Evolutionary conservation across 2,797 vertebrate species (phyloP), one percentile per base, ranked within the genome.

Genomic region (Clarias pachynema): DNA sequence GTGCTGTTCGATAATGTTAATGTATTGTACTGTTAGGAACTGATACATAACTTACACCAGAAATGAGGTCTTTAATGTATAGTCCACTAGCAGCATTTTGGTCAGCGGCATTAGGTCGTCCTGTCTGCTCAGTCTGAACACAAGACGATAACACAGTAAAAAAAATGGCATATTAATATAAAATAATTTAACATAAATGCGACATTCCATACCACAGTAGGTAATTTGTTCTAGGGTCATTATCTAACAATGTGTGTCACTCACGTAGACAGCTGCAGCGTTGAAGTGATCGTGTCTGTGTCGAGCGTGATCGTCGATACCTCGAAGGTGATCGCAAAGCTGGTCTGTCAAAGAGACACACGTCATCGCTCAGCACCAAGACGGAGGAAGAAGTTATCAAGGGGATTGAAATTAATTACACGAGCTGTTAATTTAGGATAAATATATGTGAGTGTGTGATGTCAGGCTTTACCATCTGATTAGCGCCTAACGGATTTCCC

Each of bases 181-280:
- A 49, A 1, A 22, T 0, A 7, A 59, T 9, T 44, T 44, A 44
- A 44, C 44, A 31, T 18, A 57, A 12, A 20, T 53, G 9, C 7
- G 12, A 26, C 15, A 26, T 9, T 8, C 44, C 6, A 29, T 29
- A 29, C 5, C 7, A 74, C 26, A 53, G 7, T 74, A 26, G 7
- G 15, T 22, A 6, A 37, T 62, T 8, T 79, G 14, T 63, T n/a
- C 57, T 22, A 59, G 57, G 34, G 22, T 15, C 1, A 79, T 63
- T 79, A 20, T 4, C 15, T 5, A 63, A 34, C 16, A 26, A 16
- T 79, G 14, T 63, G 3, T 62, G 1, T 12, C 82, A 88, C 96
- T 91, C 95, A 99, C 97, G 97, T 99, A 87, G 95, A 96, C 24
- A 97, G 93, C 66, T 96, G 94, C 82, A 99, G 90, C 82, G 92